Evolutionary conservation across 2,113 vertebrate species (phyloP).

Genomic region (Turnix velox): DNA sequence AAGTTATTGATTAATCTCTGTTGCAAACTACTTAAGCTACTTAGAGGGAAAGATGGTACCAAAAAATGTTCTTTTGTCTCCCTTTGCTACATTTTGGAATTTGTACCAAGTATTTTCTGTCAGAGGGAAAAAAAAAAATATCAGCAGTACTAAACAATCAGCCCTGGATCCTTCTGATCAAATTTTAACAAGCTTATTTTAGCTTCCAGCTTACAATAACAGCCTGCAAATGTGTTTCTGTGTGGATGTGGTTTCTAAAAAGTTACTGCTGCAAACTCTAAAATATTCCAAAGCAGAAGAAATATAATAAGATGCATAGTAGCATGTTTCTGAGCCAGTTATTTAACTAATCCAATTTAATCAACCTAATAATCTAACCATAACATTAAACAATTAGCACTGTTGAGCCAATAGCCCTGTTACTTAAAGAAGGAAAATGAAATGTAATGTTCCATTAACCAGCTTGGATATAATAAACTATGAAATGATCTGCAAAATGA

Average conservation of each 20-base stretch:
- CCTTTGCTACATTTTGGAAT: background rate
- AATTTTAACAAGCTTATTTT: background rate
- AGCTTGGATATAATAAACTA: conserved; percentile 1
- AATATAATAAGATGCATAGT: background rate
- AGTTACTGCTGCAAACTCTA: background rate
- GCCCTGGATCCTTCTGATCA: background rate
- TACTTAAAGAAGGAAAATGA: background rate
- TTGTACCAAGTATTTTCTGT: background rate
- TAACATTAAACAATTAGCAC: background rate
- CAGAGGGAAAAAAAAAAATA: background rate
- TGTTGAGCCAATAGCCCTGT: background rate
- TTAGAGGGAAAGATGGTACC: background rate
- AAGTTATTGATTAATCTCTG: background rate
- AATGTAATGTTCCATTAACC: background rate
- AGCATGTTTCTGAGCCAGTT: background rate
- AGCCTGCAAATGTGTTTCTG: background rate
- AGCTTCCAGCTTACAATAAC: background rate
- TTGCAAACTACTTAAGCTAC: background rate
- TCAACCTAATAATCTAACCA: background rate
- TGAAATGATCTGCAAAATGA: conserved; percentile 18
- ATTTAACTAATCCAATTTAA: conserved; percentile 24
- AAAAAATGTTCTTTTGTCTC: background rate
- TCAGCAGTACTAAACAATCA: background rate
- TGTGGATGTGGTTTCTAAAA: background rate
- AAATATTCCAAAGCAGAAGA: background rate